Conservation (phyloP, 2,797 vertebrate genomes). For the Lates japonicus region DNA sequence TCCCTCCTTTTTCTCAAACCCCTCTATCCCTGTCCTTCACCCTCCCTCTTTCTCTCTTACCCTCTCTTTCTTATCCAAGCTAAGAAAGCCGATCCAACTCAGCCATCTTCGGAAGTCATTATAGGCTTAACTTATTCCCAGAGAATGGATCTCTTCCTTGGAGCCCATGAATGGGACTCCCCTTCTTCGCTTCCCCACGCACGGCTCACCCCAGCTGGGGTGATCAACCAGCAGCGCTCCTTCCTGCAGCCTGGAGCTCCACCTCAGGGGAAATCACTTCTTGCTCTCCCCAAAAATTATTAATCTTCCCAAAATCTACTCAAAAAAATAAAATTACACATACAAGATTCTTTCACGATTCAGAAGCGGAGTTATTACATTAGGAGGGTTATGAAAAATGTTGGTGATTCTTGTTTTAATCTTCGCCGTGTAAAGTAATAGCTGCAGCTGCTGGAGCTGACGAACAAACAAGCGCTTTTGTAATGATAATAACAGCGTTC, state of each 20-base stretch:
- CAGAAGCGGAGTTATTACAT: slow-evolving; percentile 43
- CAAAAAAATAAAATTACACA: slow-evolving; percentile 40
- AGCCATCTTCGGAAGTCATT: slow-evolving; percentile 76
- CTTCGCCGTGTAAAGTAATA: slow-evolving; percentile 44
- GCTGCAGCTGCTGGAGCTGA: slow-evolving; percentile 41
- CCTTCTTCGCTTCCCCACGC: slow-evolving; percentile 41
- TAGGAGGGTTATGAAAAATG: slow-evolving; percentile 36
- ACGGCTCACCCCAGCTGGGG: slow-evolving; percentile 37
- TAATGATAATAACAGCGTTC: slow-evolving; percentile 56
- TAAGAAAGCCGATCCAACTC: slow-evolving; percentile 67
- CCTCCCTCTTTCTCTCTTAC: slow-evolving; percentile 36
- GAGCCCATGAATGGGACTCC: slow-evolving; percentile 44
- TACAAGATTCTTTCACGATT: slow-evolving; percentile 37
- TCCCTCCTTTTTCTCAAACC: slow-evolving; percentile 42
- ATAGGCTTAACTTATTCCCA: slow-evolving; percentile 80
- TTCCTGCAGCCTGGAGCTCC: slow-evolving; percentile 56
- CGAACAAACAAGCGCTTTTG: slow-evolving; percentile 45
- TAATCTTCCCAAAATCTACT: slow-evolving; percentile 61
- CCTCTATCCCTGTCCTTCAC: slow-evolving; percentile 32
- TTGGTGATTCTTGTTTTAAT: slow-evolving; percentile 55
- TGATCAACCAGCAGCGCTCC: slow-evolving; percentile 62
- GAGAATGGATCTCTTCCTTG: slow-evolving; percentile 61
- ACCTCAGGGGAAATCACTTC: slow-evolving; percentile 68
- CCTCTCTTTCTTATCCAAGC: slow-evolving; percentile 50
- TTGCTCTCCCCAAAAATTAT: slow-evolving; percentile 62